phyloP scores from a whole-genome alignment of 2,113 vertebrate species.

The Cheilinus undulatus region DNA sequence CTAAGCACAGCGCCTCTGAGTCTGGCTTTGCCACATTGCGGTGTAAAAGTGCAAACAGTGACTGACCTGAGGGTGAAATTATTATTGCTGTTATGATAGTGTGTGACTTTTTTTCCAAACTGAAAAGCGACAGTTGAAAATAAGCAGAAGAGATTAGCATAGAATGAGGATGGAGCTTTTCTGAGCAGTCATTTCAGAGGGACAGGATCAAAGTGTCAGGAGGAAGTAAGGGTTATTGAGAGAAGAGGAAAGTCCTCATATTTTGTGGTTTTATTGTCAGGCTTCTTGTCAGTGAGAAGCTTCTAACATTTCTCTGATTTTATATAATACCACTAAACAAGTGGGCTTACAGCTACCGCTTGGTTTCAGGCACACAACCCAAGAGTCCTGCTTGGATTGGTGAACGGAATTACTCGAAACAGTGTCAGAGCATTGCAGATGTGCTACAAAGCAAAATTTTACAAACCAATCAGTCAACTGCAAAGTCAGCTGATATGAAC shows the following conservation, averaged over 20 bases:
- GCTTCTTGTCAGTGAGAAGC: neutral
- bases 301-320: neutral
- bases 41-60: too few relatives aligned
- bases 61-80: too few relatives aligned
- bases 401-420: too few relatives aligned
- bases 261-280: constrained; percentile 18
- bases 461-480: too few relatives aligned
- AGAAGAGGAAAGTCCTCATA: constrained; percentile 8
- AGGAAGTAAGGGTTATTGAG: constrained; percentile 20
- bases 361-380: neutral
- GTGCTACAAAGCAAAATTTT: too few relatives aligned
- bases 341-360: neutral
- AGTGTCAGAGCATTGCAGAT: too few relatives aligned
- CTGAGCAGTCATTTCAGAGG: neutral
- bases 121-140: neutral
- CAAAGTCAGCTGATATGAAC: too few relatives aligned
- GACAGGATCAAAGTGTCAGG: neutral
- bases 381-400: too few relatives aligned
- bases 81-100: too few relatives aligned
- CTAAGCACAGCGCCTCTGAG: too few relatives aligned
- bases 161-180: neutral
- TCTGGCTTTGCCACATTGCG: too few relatives aligned
- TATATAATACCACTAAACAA: neutral
- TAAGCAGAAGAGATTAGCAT: neutral
- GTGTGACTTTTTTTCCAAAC: neutral